Evolutionary conservation across 1,140 invertebrate genomes (phyloP).

Genomic region (Drosophila kepulauana): DNA sequence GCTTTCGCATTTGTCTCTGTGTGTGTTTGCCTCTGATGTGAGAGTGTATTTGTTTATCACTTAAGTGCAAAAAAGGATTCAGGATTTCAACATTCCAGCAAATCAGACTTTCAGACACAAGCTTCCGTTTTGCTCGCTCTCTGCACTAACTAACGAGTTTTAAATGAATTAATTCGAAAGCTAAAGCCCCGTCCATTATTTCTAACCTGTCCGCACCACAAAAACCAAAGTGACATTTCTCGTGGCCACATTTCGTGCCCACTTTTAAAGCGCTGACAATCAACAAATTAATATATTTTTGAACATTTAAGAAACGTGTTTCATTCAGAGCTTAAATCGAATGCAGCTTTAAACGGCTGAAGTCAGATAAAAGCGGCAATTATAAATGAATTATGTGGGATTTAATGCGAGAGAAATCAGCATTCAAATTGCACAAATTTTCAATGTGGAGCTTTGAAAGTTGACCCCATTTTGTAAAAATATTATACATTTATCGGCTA

Average conservation of each 20-base stretch:
- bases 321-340: too few relatives aligned
- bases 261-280: not conserved
- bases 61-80: conserved; percentile 80
- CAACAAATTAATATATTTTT: not conserved
- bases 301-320: too few relatives aligned
- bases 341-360: too few relatives aligned
- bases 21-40: conserved; percentile 56
- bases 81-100: conserved; percentile 37
- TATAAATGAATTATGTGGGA: not conserved
- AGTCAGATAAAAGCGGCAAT: not conserved
- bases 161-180: conserved; percentile 79
- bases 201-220: not conserved
- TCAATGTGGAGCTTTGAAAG: not conserved
- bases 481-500: conserved; percentile 17
- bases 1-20: conserved; percentile 53
- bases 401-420: not conserved
- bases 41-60: conserved; percentile 83
- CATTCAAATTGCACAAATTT: not conserved
- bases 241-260: not conserved
- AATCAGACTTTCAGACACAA: conserved; percentile 57
- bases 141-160: conserved; percentile 72
- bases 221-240: conserved; percentile 6
- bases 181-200: conserved; percentile 11
- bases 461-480: conserved; percentile 20
- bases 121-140: conserved; percentile 40